phyloP scores from a whole-genome alignment of 2,797 vertebrate genomes.

The Chelon labrosus region DNA sequence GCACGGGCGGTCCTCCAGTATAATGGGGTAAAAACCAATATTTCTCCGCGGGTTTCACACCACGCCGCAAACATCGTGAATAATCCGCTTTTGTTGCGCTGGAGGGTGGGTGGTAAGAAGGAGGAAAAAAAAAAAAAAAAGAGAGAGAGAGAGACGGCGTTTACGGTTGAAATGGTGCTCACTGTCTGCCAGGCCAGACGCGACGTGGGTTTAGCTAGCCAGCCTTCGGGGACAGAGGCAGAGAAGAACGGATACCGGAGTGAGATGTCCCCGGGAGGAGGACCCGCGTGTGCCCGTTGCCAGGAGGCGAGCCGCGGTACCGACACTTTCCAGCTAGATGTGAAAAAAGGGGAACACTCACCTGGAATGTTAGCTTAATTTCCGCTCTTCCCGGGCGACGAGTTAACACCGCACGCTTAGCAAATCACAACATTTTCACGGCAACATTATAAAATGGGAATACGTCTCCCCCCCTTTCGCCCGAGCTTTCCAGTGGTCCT shows the following conservation, averaged over 20 bases:
- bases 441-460: slow-evolving; percentile 81
- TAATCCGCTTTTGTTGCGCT: slow-evolving; percentile 77
- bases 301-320: slow-evolving; percentile 80
- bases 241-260: slow-evolving; percentile 84
- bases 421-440: slow-evolving; percentile 82
- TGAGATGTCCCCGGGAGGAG: slow-evolving; percentile 85
- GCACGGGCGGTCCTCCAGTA: slow-evolving; percentile 82
- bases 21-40: slow-evolving; percentile 79
- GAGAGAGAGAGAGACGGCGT: slow-evolving; percentile 57
- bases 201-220: slow-evolving; percentile 75
- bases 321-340: slow-evolving; percentile 72
- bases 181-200: slow-evolving; percentile 76
- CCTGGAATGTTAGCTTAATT: slow-evolving; percentile 68
- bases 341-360: slow-evolving; percentile 63
- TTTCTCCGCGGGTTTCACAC: slow-evolving; percentile 81
- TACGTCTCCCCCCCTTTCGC: slow-evolving; percentile 77
- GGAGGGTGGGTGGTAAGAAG: background rate
- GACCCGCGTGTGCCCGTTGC: slow-evolving; percentile 85
- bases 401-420: slow-evolving; percentile 47
- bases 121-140: too few species aligned
- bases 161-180: slow-evolving; percentile 60
- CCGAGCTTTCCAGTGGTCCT: slow-evolving; percentile 83
- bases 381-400: slow-evolving; percentile 49
- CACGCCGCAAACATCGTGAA: slow-evolving; percentile 79
- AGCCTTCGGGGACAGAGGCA: slow-evolving; percentile 81